Evolutionary conservation across 2,888 invertebrate genomes (phyloP).

Genomic region (Chaetogeoica ovagalla): DNA sequence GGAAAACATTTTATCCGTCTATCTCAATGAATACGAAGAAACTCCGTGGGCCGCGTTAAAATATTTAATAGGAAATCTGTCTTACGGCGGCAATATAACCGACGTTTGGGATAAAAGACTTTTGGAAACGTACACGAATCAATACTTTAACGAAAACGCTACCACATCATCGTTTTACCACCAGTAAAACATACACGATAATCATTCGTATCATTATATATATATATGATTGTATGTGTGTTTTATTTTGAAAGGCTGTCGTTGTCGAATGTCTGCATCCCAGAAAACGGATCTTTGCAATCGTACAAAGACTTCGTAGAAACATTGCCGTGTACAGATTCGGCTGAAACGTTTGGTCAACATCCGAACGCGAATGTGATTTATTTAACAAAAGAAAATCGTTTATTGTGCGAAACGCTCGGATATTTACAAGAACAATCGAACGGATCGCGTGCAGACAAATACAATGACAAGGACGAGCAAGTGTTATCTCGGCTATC

Average conservation of each 20-base stretch:
- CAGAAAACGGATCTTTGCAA: conserved; percentile 77
- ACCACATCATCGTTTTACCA: conserved; percentile 59
- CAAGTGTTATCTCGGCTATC: conserved; percentile 67
- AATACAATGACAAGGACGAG: conserved; percentile 56
- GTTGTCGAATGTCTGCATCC: conserved; percentile 77
- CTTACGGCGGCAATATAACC: conserved; percentile 84
- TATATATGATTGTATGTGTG: too few species aligned
- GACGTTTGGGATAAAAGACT: conserved; percentile 76
- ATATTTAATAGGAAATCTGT: conserved; percentile 84
- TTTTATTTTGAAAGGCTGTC: conserved; percentile 62
- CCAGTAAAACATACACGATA: conserved; percentile 58
- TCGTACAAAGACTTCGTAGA: conserved; percentile 72
- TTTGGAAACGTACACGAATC: conserved; percentile 79
- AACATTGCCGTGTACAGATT: conserved; percentile 72
- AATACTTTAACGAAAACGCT: conserved; percentile 76
- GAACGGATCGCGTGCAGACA: conserved; percentile 61
- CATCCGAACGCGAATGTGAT: conserved; percentile 88
- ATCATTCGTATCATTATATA: too few species aligned
- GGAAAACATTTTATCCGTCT: conserved; percentile 77
- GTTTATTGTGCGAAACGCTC: conserved; percentile 75
- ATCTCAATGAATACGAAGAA: conserved; percentile 77
- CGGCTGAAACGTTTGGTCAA: conserved; percentile 86
- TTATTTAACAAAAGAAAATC: conserved; percentile 78
- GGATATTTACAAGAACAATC: conserved; percentile 74
- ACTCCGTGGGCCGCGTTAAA: conserved; percentile 90